Conservation (phyloP, 1,140 invertebrate genomes). For the Trichonephila inaurata region DNA sequence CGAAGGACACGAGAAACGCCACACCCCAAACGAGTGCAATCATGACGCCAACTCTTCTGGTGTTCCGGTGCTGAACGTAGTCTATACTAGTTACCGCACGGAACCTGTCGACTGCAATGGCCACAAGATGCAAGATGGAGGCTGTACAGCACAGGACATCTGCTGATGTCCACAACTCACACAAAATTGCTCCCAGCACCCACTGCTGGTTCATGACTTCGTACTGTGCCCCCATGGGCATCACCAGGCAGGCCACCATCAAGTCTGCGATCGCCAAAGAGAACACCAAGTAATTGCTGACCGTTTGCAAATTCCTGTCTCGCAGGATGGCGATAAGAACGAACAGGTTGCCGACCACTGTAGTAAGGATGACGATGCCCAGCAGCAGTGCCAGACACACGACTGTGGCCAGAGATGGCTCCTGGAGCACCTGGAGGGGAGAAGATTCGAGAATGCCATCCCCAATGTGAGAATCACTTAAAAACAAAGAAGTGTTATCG, state of each 20-base stretch:
- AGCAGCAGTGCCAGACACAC: conserved; percentile 78
- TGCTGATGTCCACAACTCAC: conserved; percentile 95
- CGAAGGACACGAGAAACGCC: conserved; percentile 92
- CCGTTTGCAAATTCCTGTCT: conserved; percentile 92
- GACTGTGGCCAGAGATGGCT: conserved; percentile 2
- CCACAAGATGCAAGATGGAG: conserved; percentile 95
- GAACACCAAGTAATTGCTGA: conserved; percentile 93
- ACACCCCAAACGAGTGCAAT: conserved; percentile 94
- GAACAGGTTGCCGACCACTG: conserved; percentile 91
- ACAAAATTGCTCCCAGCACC: conserved; percentile 91
- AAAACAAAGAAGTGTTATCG: neutral
- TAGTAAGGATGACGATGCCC: conserved; percentile 69
- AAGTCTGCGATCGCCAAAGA: conserved; percentile 92
- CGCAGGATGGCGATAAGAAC: conserved; percentile 95
- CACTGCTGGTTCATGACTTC: conserved; percentile 88
- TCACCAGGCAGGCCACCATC: conserved; percentile 92
- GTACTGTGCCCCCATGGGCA: conserved; percentile 92
- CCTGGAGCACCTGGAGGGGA: neutral
- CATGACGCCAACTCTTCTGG: conserved; percentile 91
- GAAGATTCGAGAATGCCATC: neutral
- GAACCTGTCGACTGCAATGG: conserved; percentile 97
- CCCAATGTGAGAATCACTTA: neutral
- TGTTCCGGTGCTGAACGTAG: conserved; percentile 94
- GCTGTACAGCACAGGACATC: conserved; percentile 94
- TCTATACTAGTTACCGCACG: conserved; percentile 97